Evolutionary conservation across 2,113 vertebrate species (phyloP), one percentile per base, ranked within the genome.

Genomic region (Ciconia maguari): DNA sequence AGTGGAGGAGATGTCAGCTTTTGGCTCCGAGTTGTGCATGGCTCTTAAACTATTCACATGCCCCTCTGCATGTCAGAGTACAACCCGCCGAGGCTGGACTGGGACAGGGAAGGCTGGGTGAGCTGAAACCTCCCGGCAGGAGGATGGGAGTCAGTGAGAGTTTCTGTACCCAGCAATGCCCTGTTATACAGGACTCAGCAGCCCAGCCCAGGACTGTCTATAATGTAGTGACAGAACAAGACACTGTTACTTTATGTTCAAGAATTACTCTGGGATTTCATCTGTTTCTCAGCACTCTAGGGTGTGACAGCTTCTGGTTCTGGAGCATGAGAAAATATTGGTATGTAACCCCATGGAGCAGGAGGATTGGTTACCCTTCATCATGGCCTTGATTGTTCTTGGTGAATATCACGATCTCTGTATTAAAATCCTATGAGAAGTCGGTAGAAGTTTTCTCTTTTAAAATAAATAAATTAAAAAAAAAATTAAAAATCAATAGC

Each of bases 141-240:
- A n/a, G 2, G 4, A 22, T 4, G 7, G 3, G 6, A 18, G 21
- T 42, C 29, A 72, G 36, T 0, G 3, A 20, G 48, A 38, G 15
- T 36, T 83, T 79, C 66, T 72, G 10, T 11, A 44, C 38, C 26
- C 19, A 19, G 3, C 13, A 29, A 19, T 65, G 20, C 6, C 11
- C 7, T 6, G 0, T 42, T 38, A 11, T 4, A 22, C 1, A 3
- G 8, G 11, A 72, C 66, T 71, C 61, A 64, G 16, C 1, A 3
- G n/a, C 20, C 29, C 20, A 58, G 18, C 6, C 6, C 6, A 83
- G 16, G 15, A 46, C 7, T 34, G 5, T 20, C 9, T 76, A 3
- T 5, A 19, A 14, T 1, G 18, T 7, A 72, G 15, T 13, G 30
- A 52, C 41, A 75, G 44, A 51, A 76, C 42, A 54, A 79, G 10